Evolutionary conservation across 2,797 vertebrate species (phyloP).

Genomic region (Tokudaia tokunoshimensis): DNA sequence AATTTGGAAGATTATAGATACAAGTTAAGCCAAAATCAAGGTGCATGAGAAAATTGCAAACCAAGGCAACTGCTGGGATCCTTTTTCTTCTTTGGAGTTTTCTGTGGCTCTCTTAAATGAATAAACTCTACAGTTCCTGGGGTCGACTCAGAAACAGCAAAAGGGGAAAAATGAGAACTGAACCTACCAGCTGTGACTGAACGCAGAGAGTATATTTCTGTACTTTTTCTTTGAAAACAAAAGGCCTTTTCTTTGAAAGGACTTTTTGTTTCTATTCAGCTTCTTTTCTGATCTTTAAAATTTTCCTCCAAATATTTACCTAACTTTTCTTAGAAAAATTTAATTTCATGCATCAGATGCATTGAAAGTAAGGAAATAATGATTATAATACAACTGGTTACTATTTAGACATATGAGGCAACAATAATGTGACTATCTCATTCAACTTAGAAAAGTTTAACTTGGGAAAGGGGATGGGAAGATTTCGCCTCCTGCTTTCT

Average conservation of each 20-base stretch:
- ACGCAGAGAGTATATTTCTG: not conserved
- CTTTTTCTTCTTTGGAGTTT: constrained; percentile 18
- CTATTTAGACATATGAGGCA: not conserved
- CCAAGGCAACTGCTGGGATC: not conserved
- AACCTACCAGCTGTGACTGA: not conserved
- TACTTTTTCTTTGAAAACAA: not conserved
- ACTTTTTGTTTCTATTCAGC: not conserved
- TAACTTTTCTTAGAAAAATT: not conserved
- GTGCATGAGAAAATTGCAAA: constrained; percentile 64
- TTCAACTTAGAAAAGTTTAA: constrained; percentile 44
- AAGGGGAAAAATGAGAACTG: not conserved
- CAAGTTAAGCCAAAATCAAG: constrained; percentile 66
- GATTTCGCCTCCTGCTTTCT: not conserved
- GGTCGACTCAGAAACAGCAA: not conserved
- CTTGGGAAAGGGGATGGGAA: not conserved
- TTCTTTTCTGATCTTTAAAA: constrained; percentile 53
- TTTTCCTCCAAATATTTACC: constrained; percentile 39
- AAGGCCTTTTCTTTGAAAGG: constrained; percentile 23
- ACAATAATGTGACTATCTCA: not conserved
- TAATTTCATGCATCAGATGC: constrained; percentile 16
- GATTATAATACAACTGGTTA: not conserved
- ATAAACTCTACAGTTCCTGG: not conserved
- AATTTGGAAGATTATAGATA: constrained; percentile 56
- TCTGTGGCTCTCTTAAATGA: constrained; percentile 7
- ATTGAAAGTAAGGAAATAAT: constrained; percentile 35